These are phyloP conservation scores for Hydrophis major DNA, from an alignment of 2,797 vertebrate genomes.

Conservation along the genomic window DNA sequence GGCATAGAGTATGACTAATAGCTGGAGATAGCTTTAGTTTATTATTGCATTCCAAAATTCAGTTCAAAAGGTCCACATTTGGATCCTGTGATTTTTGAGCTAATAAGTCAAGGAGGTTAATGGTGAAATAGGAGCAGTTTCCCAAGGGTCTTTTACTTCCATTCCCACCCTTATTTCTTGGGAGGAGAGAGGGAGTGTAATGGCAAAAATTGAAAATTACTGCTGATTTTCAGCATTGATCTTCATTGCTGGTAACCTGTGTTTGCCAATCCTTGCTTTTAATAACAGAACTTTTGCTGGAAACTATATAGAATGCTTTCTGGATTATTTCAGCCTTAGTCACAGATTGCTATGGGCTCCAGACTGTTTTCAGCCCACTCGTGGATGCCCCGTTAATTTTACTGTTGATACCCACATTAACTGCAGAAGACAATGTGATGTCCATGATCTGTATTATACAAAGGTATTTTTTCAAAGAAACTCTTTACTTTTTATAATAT, in stretches of 20 bases:
- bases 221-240: not conserved
- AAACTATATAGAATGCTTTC: not conserved
- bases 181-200: not conserved
- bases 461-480: not conserved
- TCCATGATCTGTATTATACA: not conserved
- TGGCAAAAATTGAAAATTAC: not conserved
- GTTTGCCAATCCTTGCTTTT: not conserved
- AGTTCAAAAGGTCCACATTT: not conserved
- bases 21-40: not conserved
- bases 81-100: not conserved
- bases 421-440: not conserved
- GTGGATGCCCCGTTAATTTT: not conserved
- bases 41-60: not conserved
- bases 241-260: not conserved
- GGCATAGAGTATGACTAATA: not conserved
- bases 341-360: not conserved
- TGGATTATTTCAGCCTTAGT: not conserved
- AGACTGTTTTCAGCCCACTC: conserved; percentile 8
- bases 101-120: not conserved
- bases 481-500: not conserved
- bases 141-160: not conserved
- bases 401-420: not conserved
- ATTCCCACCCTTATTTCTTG: not conserved
- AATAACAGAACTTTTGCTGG: not conserved
- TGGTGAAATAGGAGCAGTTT: not conserved